Percentiles rank a stretch among this genome's conserved stretches.
These are phyloP conservation scores for Acropora tenuis DNA, from an alignment of 64 coral and sea anemone species.

Conservation along the genomic window DNA sequence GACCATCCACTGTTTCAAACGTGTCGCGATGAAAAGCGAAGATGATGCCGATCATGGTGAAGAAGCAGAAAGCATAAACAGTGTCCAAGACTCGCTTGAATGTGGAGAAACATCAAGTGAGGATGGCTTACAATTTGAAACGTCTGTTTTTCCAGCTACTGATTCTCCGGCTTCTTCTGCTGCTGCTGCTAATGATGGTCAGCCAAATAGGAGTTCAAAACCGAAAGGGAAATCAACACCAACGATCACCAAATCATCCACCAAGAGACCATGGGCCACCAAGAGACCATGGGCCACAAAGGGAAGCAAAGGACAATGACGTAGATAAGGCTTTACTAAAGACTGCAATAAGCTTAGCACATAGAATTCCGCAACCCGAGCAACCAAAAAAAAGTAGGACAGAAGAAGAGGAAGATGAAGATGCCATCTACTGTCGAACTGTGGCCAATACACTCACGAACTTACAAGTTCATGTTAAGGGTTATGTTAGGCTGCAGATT, in stretches of 20 bases:
- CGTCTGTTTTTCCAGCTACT: slow-evolving; percentile 1
- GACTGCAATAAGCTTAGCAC: slow-evolving; percentile 46
- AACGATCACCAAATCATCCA: too few relatives aligned
- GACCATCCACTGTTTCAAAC: not conserved
- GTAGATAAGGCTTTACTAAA: slow-evolving; percentile 50
- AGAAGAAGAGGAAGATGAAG: slow-evolving; percentile 47
- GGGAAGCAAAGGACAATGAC: slow-evolving; percentile 41
- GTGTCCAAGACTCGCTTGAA: not conserved
- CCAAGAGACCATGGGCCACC: slow-evolving; percentile 35
- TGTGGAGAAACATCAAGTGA: not conserved
- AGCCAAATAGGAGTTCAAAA: slow-evolving; percentile 48
- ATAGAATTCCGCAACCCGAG: slow-evolving; percentile 38
- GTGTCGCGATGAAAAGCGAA: too few relatives aligned
- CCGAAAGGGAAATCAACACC: slow-evolving; percentile 35
- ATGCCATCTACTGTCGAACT: slow-evolving; percentile 48
- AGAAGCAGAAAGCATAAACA: not conserved
- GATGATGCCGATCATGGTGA: not conserved
- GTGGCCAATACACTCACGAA: slow-evolving; percentile 27
- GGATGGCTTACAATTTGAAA: not conserved
- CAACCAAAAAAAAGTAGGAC: slow-evolving; percentile 43
- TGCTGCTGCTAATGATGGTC: slow-evolving; percentile 1
- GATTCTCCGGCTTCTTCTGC: not conserved
- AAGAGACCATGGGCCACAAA: slow-evolving; percentile 34
- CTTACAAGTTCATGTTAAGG: slow-evolving; percentile 17
- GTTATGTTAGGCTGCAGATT: slow-evolving; percentile 16